Percentiles rank a stretch among this genome's conserved stretches.
Evolutionary conservation across 2,888 invertebrate genomes (phyloP).

Genomic region (Deilephila elpenor): DNA sequence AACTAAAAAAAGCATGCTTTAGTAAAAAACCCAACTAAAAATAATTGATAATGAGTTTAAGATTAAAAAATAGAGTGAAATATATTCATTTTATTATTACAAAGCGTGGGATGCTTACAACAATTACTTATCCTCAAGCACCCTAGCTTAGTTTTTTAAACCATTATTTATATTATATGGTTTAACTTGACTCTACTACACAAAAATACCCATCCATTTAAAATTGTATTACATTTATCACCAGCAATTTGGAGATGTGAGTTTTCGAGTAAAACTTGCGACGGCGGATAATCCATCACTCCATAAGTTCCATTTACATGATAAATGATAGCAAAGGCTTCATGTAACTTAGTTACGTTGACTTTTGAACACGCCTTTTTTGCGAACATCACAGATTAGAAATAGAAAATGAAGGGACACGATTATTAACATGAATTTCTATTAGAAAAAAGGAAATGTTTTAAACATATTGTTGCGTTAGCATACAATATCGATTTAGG

Average conservation of each 20-base stretch:
- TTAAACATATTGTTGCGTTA: too few relatives aligned
- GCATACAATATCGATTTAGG: too few relatives aligned
- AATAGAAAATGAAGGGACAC: neutral
- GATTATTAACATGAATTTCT: too few relatives aligned
- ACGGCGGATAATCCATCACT: constrained; percentile 49
- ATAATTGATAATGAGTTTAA: too few relatives aligned
- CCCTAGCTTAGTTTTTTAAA: neutral
- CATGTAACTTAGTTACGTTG: constrained; percentile 42
- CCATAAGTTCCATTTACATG: constrained; percentile 50
- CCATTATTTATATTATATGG: neutral
- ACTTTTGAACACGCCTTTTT: constrained; percentile 35
- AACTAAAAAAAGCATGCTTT: too few relatives aligned
- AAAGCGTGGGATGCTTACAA: too few relatives aligned
- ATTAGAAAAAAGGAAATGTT: too few relatives aligned
- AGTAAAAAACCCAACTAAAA: too few relatives aligned
- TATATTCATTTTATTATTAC: too few relatives aligned
- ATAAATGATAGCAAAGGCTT: constrained; percentile 49
- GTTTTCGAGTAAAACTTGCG: constrained; percentile 47
- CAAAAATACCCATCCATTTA: constrained; percentile 24
- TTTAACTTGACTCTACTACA: neutral
- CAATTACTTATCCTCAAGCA: too few relatives aligned
- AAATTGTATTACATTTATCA: constrained; percentile 37
- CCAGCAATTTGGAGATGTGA: constrained; percentile 42
- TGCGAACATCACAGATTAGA: neutral
- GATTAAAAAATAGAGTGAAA: too few relatives aligned